Evolutionary conservation across 2,797 vertebrate genomes (phyloP).

Genomic region (Pseudochaenichthys georgianus): DNA sequence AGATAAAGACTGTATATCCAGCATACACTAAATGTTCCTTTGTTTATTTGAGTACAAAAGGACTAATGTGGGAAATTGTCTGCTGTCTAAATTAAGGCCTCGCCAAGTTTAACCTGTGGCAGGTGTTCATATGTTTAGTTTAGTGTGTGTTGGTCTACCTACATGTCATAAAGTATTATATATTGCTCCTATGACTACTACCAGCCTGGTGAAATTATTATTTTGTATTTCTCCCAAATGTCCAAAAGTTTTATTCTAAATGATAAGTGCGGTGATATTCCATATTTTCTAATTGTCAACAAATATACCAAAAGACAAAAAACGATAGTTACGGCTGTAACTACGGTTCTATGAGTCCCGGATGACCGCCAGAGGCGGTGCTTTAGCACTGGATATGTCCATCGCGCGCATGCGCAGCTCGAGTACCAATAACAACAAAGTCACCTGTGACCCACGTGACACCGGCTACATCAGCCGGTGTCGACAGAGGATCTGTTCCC

Average conservation of each 20-base stretch:
- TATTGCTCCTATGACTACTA: conserved; percentile 11
- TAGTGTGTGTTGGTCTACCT: not conserved
- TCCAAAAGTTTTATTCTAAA: no score
- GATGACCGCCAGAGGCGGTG: no score
- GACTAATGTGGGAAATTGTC: conserved; percentile 25
- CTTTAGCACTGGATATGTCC: no score
- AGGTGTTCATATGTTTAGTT: not conserved
- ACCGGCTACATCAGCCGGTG: no score
- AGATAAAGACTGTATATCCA: conserved; percentile 8
- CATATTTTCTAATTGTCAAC: not conserved
- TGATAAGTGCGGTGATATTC: not conserved
- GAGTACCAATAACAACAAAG: no score
- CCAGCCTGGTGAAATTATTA: not conserved
- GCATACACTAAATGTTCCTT: conserved; percentile 30
- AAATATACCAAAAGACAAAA: not conserved
- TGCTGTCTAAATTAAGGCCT: conserved; percentile 27
- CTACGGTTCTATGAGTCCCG: no score
- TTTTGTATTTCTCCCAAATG: no score
- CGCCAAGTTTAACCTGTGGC: conserved; percentile 17
- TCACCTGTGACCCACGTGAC: no score
- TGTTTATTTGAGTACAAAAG: conserved; percentile 33
- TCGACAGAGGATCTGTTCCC: no score
- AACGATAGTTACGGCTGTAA: no score
- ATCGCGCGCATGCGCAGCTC: no score
- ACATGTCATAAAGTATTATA: not conserved